phyloP scores from a whole-genome alignment of 2,888 invertebrate species.

The Sarcophaga caerulescens region DNA sequence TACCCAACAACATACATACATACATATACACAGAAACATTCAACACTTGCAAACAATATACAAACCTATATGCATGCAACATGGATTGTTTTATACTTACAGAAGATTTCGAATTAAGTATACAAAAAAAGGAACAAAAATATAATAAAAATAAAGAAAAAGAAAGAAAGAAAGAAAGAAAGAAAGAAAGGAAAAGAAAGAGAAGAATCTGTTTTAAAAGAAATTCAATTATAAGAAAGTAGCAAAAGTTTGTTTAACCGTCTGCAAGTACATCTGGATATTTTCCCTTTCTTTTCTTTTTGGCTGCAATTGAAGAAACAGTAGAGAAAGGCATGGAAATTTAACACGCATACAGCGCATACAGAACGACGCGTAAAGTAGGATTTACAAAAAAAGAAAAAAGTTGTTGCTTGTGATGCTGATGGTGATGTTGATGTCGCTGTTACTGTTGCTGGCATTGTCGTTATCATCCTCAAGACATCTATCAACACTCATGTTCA shows the following conservation, averaged over 20 bases:
- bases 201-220: conserved; percentile 62
- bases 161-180: background rate
- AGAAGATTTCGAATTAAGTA: conserved; percentile 54
- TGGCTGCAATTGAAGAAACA: background rate
- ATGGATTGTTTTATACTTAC: conserved; percentile 46
- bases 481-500: conserved; percentile 53
- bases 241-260: conserved; percentile 64
- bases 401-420: background rate
- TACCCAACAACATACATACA: conserved; percentile 52
- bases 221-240: conserved; percentile 69
- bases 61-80: background rate
- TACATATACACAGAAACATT: background rate
- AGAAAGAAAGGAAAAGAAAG: conserved; percentile 3
- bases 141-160: too few relatives aligned
- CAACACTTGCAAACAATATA: background rate
- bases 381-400: background rate
- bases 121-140: background rate
- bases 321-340: conserved; percentile 22
- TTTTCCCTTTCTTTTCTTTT: conserved; percentile 4
- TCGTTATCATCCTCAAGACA: conserved; percentile 44
- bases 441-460: conserved; percentile 37
- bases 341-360: conserved; percentile 19
- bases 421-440: background rate
- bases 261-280: conserved; percentile 62
- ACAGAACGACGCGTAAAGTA: conserved; percentile 15